Base-by-base conservation (phyloP, 2,888 invertebrate genomes). In the Hartigia nigra region DNA sequence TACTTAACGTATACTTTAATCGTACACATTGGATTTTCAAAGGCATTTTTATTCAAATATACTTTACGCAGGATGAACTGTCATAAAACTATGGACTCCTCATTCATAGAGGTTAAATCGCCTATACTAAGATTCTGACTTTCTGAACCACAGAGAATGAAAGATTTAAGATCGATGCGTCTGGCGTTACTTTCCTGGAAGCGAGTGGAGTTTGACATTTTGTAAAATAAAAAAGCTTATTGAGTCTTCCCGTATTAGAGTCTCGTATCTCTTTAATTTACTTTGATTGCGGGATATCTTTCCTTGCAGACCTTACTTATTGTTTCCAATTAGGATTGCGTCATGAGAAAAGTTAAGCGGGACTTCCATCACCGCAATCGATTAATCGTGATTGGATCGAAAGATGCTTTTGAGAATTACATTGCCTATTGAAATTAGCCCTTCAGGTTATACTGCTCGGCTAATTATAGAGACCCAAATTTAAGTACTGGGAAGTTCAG, bases 1-100 rank as follows among this genome's bases (percentile, higher is more conserved):
- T 55, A 55, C 55, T 55, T 9, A 55, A 55, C 2, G 9, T 1
- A 23, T 55, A 55, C 55, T 55, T 9, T 23, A 55, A 9, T 55
- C 55, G 23, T 55, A 23, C 55, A 14, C 55, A 55, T 23, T 9
- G 2, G 23, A 70, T 76, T 77, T 75, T 31, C 32, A 74, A 74
- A 74, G 77, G 81, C 83, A 83, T 86, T 86, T 83, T 86, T 86
- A 86, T 82, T 83, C 78, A 84, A 84, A 84, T 84, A 80, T 80
- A 83, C 81, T 85, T 84, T 81, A 39, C 79, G 78, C 80, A 82
- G 83, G 85, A 87, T 80, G 83, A 83, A 79, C 81, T 84, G 83
- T 80, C 35, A 35, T 35, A 35, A 35, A 35, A 4, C 35, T 35
- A 35, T 35, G 35, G 4, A 35, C 35, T 35, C 35, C 35, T 4